Conservation (phyloP, 2,888 invertebrate species). For the Pocota personata region DNA sequence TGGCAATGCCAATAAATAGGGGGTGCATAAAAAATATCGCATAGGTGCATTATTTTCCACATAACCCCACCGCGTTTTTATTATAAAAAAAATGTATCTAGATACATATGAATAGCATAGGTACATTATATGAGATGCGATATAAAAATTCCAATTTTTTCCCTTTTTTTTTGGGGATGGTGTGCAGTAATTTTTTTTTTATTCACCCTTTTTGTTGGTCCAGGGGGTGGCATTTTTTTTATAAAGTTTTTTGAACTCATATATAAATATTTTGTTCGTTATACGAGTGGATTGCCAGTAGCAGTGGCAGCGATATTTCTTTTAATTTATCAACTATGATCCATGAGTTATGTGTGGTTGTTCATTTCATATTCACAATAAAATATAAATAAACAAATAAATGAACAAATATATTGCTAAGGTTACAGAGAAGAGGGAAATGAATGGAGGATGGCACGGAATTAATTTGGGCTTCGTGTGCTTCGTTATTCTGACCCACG, state of each 20-base stretch:
- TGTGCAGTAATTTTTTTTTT: constrained; percentile 3
- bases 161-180: constrained; percentile 15
- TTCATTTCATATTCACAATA: constrained; percentile 64
- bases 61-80: constrained; percentile 28
- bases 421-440: not conserved
- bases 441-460: not conserved
- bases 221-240: not conserved
- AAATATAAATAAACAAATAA: constrained; percentile 66
- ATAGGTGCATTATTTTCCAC: constrained; percentile 69
- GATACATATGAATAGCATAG: constrained; percentile 53
- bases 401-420: constrained; percentile 33
- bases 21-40: constrained; percentile 44
- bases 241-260: constrained; percentile 52
- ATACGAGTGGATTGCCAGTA: not conserved
- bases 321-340: constrained; percentile 65
- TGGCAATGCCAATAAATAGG: constrained; percentile 46
- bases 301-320: constrained; percentile 20
- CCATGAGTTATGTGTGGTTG: constrained; percentile 48
- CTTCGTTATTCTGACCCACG: not conserved
- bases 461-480: constrained; percentile 31
- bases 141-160: constrained; percentile 45
- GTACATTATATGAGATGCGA: constrained; percentile 63
- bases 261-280: constrained; percentile 21
- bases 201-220: constrained; percentile 30
- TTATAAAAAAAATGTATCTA: constrained; percentile 53